phyloP scores from a whole-genome alignment of 1,140 invertebrate genomes.

The Pseudomyrmex concolor region DNA sequence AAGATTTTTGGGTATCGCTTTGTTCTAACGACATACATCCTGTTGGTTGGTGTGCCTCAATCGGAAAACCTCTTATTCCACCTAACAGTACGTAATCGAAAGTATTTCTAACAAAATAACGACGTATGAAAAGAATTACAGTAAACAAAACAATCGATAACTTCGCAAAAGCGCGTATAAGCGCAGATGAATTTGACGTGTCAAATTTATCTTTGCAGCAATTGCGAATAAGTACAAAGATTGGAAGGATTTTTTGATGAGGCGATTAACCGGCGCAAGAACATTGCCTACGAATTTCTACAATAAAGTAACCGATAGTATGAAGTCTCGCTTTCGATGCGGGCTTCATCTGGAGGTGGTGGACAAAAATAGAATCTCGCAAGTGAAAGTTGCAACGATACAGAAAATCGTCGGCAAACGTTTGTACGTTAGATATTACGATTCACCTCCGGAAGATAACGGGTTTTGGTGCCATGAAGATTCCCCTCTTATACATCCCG shows the following conservation, averaged over 20 bases:
- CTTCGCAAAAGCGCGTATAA: not conserved
- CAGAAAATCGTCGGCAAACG: conserved; percentile 96
- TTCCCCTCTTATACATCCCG: conserved; percentile 96
- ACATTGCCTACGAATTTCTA: conserved; percentile 97
- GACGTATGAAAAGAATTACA: not conserved
- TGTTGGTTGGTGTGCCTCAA: conserved; percentile 98
- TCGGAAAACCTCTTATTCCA: conserved; percentile 97
- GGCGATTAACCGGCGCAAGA: conserved; percentile 95
- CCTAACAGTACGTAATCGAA: conserved; percentile 89
- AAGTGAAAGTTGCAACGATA: conserved; percentile 95
- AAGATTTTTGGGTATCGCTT: conserved; percentile 98
- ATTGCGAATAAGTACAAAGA: conserved; percentile 96
- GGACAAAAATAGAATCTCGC: conserved; percentile 97
- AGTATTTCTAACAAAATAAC: conserved; percentile 34
- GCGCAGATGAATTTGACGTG: not conserved
- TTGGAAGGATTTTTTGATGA: conserved; percentile 97
- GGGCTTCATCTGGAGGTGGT: conserved; percentile 96
- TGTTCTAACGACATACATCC: conserved; percentile 97
- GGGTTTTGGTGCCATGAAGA: conserved; percentile 99
- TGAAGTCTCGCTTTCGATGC: conserved; percentile 92
- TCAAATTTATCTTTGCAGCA: conserved; percentile 80
- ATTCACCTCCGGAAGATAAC: conserved; percentile 90
- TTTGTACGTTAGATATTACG: conserved; percentile 95
- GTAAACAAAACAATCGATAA: not conserved
- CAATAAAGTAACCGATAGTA: conserved; percentile 93